A percentile compares a stretch with the other conserved stretches of the same genome.
phyloP scores from a whole-genome alignment of 2,113 vertebrate species.

The Lipophrys pholis region DNA sequence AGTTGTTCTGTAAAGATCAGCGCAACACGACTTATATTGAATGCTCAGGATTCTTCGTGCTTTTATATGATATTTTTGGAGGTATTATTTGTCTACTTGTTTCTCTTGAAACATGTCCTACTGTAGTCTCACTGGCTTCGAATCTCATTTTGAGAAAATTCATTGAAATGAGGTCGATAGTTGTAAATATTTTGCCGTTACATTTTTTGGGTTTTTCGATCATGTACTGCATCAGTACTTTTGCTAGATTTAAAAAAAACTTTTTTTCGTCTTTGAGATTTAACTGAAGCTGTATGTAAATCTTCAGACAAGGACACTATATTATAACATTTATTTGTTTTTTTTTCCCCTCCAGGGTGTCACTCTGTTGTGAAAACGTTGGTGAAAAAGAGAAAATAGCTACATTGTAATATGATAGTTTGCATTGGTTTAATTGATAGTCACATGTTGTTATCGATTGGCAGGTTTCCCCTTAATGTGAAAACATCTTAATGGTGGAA shows the following conservation, averaged over 20 bases:
- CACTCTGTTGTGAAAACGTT: not conserved
- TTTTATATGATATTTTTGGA: too few species aligned
- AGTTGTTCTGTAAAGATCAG: not conserved
- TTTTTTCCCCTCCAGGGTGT: not conserved
- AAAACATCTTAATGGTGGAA: not conserved
- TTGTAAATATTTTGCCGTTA: not conserved
- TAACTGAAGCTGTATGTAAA: conserved; percentile 5
- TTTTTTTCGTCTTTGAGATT: conserved; percentile 17
- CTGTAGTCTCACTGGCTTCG: too few species aligned
- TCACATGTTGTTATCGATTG: not conserved
- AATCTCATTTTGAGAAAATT: too few species aligned
- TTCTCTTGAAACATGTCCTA: too few species aligned
- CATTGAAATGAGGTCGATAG: too few species aligned
- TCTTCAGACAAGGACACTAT: conserved; percentile 10
- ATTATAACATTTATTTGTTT: not conserved
- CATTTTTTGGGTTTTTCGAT: conserved; percentile 6
- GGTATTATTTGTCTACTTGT: too few species aligned
- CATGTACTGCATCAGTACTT: conserved; percentile 72
- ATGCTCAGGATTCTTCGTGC: not conserved
- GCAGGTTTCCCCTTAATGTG: conserved; percentile 2
- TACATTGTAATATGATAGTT: too few species aligned
- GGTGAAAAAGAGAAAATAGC: too few species aligned
- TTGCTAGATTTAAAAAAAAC: conserved; percentile 3
- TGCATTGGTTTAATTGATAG: not conserved
- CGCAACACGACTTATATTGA: not conserved